Conservation (phyloP, 2,888 invertebrate species). For the Euproctis similis region DNA sequence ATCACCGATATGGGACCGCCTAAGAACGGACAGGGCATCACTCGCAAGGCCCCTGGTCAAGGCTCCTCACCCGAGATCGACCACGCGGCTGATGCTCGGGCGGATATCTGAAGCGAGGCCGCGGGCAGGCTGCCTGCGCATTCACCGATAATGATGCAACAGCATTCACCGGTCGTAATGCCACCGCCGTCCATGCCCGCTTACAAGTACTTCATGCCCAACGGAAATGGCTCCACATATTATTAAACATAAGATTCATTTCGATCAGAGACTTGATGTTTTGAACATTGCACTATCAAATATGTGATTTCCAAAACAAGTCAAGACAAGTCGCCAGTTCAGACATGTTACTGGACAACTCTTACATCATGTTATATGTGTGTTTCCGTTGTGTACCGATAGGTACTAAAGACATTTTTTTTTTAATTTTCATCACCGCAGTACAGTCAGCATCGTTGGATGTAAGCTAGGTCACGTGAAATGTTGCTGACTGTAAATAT, state of each 20-base stretch:
- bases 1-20: slow-evolving; percentile 64
- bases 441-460: slow-evolving; percentile 18
- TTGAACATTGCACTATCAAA: no score
- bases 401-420: slow-evolving; percentile 10
- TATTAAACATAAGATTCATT: slow-evolving; percentile 37
- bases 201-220: slow-evolving; percentile 63
- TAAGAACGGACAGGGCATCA: slow-evolving; percentile 46
- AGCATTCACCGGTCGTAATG: slow-evolving; percentile 27
- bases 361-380: no score
- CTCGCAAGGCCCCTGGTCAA: slow-evolving; percentile 47
- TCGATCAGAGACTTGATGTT: no score
- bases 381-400: slow-evolving; percentile 7
- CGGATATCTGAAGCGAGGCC: slow-evolving; percentile 70
- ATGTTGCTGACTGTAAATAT: slow-evolving; percentile 17
- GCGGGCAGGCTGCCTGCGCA: slow-evolving; percentile 52
- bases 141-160: slow-evolving; percentile 31
- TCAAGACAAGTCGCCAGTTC: no score
- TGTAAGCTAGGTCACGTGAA: slow-evolving; percentile 8
- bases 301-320: no score
- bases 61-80: slow-evolving; percentile 79
- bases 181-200: slow-evolving; percentile 60
- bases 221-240: slow-evolving; percentile 62
- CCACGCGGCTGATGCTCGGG: slow-evolving; percentile 75
- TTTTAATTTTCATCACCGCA: slow-evolving; percentile 21
- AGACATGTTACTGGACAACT: no score